Conservation (phyloP, 2,888 invertebrate species). For the Barypeithes pellucidus region DNA sequence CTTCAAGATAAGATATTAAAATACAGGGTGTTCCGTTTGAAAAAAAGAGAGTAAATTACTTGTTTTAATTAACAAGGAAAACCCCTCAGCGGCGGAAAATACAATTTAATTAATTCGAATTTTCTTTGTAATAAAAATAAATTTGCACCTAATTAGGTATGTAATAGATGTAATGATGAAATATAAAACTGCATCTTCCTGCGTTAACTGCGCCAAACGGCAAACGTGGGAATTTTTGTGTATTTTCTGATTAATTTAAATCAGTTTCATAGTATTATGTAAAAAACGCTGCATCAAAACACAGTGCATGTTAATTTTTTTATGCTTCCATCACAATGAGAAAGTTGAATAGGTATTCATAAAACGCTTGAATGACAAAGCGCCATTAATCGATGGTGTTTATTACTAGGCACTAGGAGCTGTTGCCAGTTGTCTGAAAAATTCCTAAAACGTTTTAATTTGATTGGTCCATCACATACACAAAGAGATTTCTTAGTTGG, state of each 20-base stretch:
- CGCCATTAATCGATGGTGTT: conserved; percentile 20
- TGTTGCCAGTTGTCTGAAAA: conserved; percentile 4
- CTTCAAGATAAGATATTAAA: too few species aligned
- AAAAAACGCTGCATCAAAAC: not conserved
- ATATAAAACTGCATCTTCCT: conserved; percentile 1
- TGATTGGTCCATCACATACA: not conserved
- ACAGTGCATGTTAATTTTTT: not conserved
- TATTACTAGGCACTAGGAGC: not conserved
- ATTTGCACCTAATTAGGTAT: not conserved
- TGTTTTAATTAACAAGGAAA: not conserved
- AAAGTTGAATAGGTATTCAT: not conserved
- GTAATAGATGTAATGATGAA: not conserved
- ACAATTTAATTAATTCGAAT: not conserved
- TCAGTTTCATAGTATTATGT: not conserved
- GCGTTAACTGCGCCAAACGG: not conserved
- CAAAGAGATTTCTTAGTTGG: too few species aligned
- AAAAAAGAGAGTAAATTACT: too few species aligned
- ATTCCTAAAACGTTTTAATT: not conserved
- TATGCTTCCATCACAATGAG: not conserved
- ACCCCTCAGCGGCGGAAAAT: not conserved
- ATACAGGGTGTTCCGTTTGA: too few species aligned
- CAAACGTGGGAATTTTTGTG: not conserved
- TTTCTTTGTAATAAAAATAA: conserved; percentile 1
- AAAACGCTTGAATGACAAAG: conserved; percentile 21
- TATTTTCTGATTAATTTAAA: not conserved